These are phyloP conservation scores for Teleogryllus occipitalis DNA, from an alignment of 1,140 invertebrate genomes.

Conservation along the genomic window DNA sequence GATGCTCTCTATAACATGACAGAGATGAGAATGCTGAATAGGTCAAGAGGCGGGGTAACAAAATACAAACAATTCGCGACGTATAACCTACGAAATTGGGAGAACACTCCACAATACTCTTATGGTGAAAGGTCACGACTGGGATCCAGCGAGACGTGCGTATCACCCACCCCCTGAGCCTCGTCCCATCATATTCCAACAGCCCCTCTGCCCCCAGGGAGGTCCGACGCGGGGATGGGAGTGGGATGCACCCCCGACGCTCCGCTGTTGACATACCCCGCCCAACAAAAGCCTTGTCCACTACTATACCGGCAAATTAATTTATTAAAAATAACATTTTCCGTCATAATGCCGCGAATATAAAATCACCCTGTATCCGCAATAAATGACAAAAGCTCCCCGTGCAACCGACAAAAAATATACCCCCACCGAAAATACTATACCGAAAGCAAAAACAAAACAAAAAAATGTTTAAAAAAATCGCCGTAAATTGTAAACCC, in stretches of 20 bases:
- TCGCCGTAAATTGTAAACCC: slow-evolving; percentile 3
- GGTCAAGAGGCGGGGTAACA: too few species aligned
- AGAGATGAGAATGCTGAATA: too few species aligned
- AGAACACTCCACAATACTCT: too few species aligned
- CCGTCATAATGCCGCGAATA: neutral
- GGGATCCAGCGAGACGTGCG: too few species aligned
- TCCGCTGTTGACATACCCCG: neutral
- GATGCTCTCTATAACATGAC: too few species aligned
- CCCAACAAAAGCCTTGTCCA: neutral
- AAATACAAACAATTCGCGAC: too few species aligned
- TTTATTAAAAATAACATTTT: slow-evolving; percentile 6
- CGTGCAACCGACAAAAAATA: slow-evolving; percentile 1
- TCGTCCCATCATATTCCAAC: neutral
- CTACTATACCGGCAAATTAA: slow-evolving; percentile 1
- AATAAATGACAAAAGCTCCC: slow-evolving; percentile 4
- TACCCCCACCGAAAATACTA: neutral
- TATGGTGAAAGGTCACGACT: too few species aligned
- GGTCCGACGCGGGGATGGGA: neutral
- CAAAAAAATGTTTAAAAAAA: neutral
- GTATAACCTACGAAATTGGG: too few species aligned
- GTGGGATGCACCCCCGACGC: neutral
- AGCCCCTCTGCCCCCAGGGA: neutral
- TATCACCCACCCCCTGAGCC: too few species aligned
- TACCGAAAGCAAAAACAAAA: neutral
- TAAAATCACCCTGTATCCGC: slow-evolving; percentile 3